Evolutionary conservation across 2,888 invertebrate genomes (phyloP).

Genomic region (Fabriciana adippe): DNA sequence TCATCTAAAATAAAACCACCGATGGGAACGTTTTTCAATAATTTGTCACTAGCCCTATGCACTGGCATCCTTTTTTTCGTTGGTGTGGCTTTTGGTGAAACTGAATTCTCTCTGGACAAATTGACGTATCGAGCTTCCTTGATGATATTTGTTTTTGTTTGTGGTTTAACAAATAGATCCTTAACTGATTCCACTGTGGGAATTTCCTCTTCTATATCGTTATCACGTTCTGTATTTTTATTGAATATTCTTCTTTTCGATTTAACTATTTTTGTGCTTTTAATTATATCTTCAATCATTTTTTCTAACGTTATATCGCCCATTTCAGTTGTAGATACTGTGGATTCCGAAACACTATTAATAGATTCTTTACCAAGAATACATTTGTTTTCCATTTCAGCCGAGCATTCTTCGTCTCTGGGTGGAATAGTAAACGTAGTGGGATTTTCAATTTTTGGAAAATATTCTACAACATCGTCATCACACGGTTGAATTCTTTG

Average conservation of each 20-base stretch:
- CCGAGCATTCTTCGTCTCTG: constrained; percentile 72
- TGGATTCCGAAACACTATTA: constrained; percentile 65
- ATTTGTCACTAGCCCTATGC: constrained; percentile 64
- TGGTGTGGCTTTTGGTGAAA: constrained; percentile 69
- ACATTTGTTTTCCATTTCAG: constrained; percentile 79
- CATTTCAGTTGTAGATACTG: constrained; percentile 79
- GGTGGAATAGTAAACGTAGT: constrained; percentile 57
- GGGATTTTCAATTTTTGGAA: constrained; percentile 75
- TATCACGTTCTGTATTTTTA: constrained; percentile 47
- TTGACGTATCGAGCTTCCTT: constrained; percentile 74
- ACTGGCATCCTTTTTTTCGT: constrained; percentile 62
- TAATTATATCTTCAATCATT: constrained; percentile 84
- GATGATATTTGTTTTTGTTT: constrained; percentile 68
- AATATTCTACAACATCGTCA: constrained; percentile 77
- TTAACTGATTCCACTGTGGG: constrained; percentile 60
- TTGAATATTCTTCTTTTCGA: constrained; percentile 66
- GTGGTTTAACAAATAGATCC: constrained; percentile 71
- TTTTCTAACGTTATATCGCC: constrained; percentile 80
- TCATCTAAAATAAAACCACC: constrained; percentile 76
- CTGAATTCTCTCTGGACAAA: constrained; percentile 72
- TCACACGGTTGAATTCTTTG: constrained; percentile 54
- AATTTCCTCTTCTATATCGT: constrained; percentile 56
- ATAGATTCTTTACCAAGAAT: constrained; percentile 67
- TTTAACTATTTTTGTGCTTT: constrained; percentile 80
- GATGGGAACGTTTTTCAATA: constrained; percentile 72